Evolutionary conservation across 2,113 vertebrate species (phyloP), one percentile per base, ranked within the genome.

Genomic region (Rafetus swinhoei): DNA sequence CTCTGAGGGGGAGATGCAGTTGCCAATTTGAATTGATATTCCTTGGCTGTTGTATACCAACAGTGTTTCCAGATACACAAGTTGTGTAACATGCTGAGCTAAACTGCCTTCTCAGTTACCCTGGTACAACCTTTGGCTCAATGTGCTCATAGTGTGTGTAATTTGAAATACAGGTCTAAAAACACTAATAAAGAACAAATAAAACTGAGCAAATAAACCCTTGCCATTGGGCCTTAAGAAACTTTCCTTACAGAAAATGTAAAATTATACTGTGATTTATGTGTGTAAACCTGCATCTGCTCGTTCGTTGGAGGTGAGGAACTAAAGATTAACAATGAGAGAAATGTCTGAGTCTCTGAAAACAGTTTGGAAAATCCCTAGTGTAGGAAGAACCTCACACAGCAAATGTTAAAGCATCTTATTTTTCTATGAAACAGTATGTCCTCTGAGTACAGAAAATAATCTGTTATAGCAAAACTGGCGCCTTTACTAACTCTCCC

Each of bases 391-490:
- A 60, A 11, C 88, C 92, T 95, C 60, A 54, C 91, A 88, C 72
- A 56, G 59, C 32, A 79, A 0, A 89, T 87, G 84, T 94, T 55
- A 59, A 92, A 93, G 59, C 19, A 77, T 29, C 55, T 53, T 76
- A 60, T 13, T 87, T 93, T 82, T 87, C 92, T 13, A 1, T 93
- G 65, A 56, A 91, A 53, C 81, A 79, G 35, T 84, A 35, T n/a
- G 21, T 76, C 72, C 55, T 84, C 93, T 88, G 27, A 86, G 52
- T 79, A 32, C 77, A 69, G 86, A 92, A 95, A 95, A 87, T 81
- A 93, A 54, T 22, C 21, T 89, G 2, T 59, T 83, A 52, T 77
- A 95, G 79, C 84, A 83, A 84, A 93, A 77, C 2, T 87, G 69
- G 57, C 53, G 59, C 88, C 74, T 88, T 92, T 52, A 90, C 90